Evolutionary conservation across 2,113 vertebrate genomes (phyloP), one percentile per base, ranked within the genome.

Genomic region (Stigmatopora nigra): DNA sequence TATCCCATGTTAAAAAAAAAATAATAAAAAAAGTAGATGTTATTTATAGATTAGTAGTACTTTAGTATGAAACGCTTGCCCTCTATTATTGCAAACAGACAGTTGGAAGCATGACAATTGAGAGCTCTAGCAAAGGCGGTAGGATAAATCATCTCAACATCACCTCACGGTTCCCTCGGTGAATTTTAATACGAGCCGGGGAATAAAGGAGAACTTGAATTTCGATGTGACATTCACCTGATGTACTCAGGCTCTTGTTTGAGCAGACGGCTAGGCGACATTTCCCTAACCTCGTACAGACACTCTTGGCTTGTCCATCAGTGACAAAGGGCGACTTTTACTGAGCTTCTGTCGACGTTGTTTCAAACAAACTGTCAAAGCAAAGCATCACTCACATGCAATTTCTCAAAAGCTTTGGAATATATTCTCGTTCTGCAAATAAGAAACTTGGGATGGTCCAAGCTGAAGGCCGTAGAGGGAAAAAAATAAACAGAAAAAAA

Each of bases 261-360:
- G 58, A 81, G 72, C 66, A 71, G 72, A 69, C 60, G 25, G 45
- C 69, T 67, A 76, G 60, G 83, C 68, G 55, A 79, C 79, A 76
- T 76, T 64, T 78, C 53, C 20, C 62, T 75, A 82, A 84, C 80
- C 83, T 84, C 75, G 63, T 71, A 63, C 65, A 64, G 63, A 52
- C 60, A 61, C 62, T 56, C 36, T 60, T 38, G 64, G 69, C 70
- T 82, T 74, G 63, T 41, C 65, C 64, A 65, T 49, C 0, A 15
- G 22, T 36, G 45, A 71, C 71, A 48, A 51, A 61, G 75, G 64
- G 56, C 41, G 62, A 73, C 68, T 68, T 74, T 72, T 75, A 62
- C 69, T 64, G 73, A 80, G 61, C 72, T 71, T 73, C 67, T 67
- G 69, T 66, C 67, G 67, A 16, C 41, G 9, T 62, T 64, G 69